A percentile compares a stretch with the other conserved stretches of the same genome.
phyloP scores from a whole-genome alignment of 2,888 invertebrate genomes.

The Crepidodera aurea region DNA sequence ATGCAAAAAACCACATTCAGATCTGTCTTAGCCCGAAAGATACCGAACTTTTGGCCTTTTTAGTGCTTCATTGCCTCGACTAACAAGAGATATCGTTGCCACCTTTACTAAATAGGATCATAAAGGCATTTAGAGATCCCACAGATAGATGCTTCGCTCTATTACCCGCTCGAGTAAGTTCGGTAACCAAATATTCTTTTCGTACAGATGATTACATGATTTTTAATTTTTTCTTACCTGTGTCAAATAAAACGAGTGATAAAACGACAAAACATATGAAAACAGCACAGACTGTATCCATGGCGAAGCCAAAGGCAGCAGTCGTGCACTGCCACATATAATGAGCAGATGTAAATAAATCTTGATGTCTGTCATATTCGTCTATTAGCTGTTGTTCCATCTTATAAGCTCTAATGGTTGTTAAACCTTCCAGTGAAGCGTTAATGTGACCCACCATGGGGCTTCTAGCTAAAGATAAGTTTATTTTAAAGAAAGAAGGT shows the following conservation, averaged over 20 bases:
- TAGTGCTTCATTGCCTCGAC: no score
- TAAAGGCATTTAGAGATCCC: no score
- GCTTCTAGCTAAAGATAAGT: constrained; percentile 53
- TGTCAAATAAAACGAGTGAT: constrained; percentile 44
- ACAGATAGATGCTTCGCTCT: no score
- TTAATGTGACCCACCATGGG: constrained; percentile 58
- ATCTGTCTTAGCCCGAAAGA: no score
- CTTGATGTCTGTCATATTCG: constrained; percentile 58
- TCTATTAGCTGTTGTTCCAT: constrained; percentile 53
- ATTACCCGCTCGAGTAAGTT: no score
- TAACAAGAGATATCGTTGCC: no score
- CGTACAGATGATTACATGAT: no score
- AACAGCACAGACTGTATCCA: constrained; percentile 51
- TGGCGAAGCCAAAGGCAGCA: constrained; percentile 54
- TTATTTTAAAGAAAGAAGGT: not conserved
- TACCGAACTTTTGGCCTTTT: no score
- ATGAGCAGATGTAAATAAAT: constrained; percentile 55
- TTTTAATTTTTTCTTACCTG: constrained; percentile 37
- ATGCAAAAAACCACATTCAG: no score
- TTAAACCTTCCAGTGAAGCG: constrained; percentile 59
- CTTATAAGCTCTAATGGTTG: constrained; percentile 56
- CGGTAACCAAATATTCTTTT: no score
- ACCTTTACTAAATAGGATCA: no score
- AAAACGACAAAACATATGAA: constrained; percentile 46
- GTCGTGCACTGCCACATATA: constrained; percentile 52